A percentile compares a stretch with the other conserved stretches of the same genome.
Conservation (phyloP, 1,140 invertebrate genomes). For the Chironomus tepperi region DNA sequence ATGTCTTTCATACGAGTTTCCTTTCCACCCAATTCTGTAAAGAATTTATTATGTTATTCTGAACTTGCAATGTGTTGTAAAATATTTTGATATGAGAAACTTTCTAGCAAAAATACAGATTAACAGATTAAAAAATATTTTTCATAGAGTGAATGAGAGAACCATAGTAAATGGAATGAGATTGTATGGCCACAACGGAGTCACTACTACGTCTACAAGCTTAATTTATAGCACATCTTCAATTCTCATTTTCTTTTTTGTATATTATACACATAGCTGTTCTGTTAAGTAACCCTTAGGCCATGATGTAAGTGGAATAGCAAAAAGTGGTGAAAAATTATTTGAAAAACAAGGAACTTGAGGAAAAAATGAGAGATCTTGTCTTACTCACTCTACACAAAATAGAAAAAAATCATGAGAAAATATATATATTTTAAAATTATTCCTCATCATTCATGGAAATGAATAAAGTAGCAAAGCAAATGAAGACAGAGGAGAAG, state of each 20-base stretch:
- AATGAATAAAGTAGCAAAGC: not conserved
- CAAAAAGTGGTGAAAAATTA: not conserved
- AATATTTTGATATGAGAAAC: not conserved
- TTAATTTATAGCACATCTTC: slow-evolving; percentile 14
- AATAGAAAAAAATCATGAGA: no score
- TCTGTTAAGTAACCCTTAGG: not conserved
- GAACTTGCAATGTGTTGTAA: not conserved
- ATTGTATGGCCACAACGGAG: not conserved
- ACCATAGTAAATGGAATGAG: no score
- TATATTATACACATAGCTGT: not conserved
- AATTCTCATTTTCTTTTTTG: not conserved
- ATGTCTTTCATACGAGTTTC: not conserved
- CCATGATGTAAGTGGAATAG: not conserved
- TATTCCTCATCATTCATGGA: no score
- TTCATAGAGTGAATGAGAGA: not conserved
- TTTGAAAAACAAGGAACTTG: no score
- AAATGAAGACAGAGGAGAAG: slow-evolving; percentile 15
- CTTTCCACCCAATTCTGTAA: not conserved
- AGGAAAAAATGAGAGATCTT: no score
- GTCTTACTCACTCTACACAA: no score
- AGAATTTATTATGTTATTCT: slow-evolving; percentile 1
- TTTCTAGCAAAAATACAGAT: slow-evolving; percentile 1
- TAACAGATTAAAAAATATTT: slow-evolving; percentile 9
- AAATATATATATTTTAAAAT: no score
- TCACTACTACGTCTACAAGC: not conserved